Evolutionary conservation across 2,113 vertebrate species (phyloP).

Genomic region (Chamaea fasciata): DNA sequence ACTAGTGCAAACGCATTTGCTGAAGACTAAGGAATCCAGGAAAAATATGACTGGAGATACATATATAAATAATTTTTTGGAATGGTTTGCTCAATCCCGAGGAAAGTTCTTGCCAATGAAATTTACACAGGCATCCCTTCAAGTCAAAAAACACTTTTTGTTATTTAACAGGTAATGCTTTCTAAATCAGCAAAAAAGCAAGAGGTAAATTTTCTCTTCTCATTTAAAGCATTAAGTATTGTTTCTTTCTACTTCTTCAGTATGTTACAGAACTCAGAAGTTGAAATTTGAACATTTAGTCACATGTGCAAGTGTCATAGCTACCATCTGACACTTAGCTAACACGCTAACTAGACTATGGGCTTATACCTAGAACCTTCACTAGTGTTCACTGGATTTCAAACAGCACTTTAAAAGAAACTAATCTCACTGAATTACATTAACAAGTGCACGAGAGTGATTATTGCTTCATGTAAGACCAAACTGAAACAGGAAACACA

Average conservation of each 20-base stretch:
- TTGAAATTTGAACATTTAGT: not conserved
- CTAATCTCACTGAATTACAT: not conserved
- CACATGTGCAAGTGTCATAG: not conserved
- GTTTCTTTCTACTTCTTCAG: not conserved
- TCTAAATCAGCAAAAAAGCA: not conserved
- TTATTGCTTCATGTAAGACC: not conserved
- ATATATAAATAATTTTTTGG: not conserved
- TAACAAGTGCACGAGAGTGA: not conserved
- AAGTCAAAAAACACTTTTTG: not conserved
- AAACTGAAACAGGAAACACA: rapidly evolving
- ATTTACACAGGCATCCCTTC: not conserved
- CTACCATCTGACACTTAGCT: not conserved
- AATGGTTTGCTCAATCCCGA: not conserved
- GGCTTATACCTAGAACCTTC: not conserved
- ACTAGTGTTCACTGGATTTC: not conserved
- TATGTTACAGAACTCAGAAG: not conserved
- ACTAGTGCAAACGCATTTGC: not conserved
- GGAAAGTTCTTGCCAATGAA: not conserved
- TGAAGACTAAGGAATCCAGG: not conserved
- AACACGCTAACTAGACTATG: not conserved
- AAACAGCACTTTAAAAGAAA: not conserved
- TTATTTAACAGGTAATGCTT: not conserved
- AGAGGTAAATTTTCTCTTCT: not conserved
- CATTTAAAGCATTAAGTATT: not conserved
- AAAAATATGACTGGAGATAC: not conserved